Percentiles rank a stretch among this genome's conserved stretches.
phyloP scores from a whole-genome alignment of 2,888 invertebrate species.

The Spodoptera littoralis region DNA sequence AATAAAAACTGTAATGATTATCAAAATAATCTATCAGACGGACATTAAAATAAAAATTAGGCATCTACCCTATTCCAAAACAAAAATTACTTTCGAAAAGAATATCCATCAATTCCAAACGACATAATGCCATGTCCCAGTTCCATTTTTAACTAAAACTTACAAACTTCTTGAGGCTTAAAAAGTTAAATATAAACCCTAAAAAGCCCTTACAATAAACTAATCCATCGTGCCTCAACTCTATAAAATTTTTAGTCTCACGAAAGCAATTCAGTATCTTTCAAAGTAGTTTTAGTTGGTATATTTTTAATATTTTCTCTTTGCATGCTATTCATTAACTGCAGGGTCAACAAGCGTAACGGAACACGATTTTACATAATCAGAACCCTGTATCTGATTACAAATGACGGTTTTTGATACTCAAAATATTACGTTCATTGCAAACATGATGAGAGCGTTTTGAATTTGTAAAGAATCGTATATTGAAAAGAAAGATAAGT shows the following conservation, averaged over 20 bases:
- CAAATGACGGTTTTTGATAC: conserved; percentile 40
- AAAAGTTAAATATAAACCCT: conserved; percentile 25
- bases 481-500: conserved; percentile 11
- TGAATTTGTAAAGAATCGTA: conserved; percentile 26
- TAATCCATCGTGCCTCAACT: conserved; percentile 25
- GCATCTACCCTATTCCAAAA: too few species aligned
- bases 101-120: conserved; percentile 11
- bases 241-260: conserved; percentile 30
- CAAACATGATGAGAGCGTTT: conserved; percentile 16
- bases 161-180: conserved; percentile 13
- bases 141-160: conserved; percentile 13
- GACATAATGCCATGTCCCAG: conserved; percentile 21
- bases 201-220: conserved; percentile 30
- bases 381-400: conserved; percentile 51
- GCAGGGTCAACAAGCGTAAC: conserved; percentile 59
- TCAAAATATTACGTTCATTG: conserved; percentile 34
- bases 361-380: conserved; percentile 49
- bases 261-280: conserved; percentile 12
- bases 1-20: too few species aligned
- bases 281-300: too few species aligned
- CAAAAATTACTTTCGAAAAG: conserved; percentile 1
- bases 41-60: too few species aligned
- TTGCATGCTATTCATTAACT: conserved; percentile 47
- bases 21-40: too few species aligned
- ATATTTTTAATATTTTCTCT: too few species aligned